Percentiles rank a stretch among this genome's conserved stretches.
Evolutionary conservation across 2,113 vertebrate genomes (phyloP).

Genomic region (Rousettus leschenaultii): DNA sequence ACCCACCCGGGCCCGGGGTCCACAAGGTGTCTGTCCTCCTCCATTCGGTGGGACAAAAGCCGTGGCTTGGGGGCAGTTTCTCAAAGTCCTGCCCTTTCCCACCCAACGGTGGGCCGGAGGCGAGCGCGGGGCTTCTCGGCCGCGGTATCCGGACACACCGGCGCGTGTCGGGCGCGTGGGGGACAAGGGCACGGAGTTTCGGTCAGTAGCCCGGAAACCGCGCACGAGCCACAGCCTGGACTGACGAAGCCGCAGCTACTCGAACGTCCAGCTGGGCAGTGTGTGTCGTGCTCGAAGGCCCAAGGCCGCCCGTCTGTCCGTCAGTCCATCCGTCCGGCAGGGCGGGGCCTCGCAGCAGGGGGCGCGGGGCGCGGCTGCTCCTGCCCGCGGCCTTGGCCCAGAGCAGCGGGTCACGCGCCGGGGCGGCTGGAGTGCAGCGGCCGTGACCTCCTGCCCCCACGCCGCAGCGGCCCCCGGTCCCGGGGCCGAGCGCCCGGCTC

Average conservation of each 20-base stretch:
- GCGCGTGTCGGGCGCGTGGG: background rate
- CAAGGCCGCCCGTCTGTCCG: too few species aligned
- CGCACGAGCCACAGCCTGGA: background rate
- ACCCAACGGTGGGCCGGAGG: background rate
- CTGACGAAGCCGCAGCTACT: background rate
- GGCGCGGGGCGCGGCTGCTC: too few species aligned
- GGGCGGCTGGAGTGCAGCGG: too few species aligned
- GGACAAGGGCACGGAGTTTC: background rate
- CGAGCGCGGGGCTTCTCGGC: background rate
- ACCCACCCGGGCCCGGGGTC: fast-evolving
- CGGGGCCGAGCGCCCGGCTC: too few species aligned
- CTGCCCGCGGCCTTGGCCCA: too few species aligned
- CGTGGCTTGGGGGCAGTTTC: background rate
- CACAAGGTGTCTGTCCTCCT: background rate
- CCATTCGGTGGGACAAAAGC: background rate
- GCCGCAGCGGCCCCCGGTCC: too few species aligned
- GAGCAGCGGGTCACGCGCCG: too few species aligned
- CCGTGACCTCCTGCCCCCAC: too few species aligned
- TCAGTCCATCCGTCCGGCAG: too few species aligned
- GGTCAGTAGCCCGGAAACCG: background rate
- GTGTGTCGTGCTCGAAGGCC: too few species aligned
- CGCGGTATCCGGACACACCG: background rate
- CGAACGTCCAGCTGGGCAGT: too few species aligned
- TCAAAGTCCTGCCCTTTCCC: background rate
- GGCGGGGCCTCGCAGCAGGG: too few species aligned